Evolutionary conservation across 2,797 vertebrate genomes (phyloP).

Genomic region (Lagodon rhomboides): DNA sequence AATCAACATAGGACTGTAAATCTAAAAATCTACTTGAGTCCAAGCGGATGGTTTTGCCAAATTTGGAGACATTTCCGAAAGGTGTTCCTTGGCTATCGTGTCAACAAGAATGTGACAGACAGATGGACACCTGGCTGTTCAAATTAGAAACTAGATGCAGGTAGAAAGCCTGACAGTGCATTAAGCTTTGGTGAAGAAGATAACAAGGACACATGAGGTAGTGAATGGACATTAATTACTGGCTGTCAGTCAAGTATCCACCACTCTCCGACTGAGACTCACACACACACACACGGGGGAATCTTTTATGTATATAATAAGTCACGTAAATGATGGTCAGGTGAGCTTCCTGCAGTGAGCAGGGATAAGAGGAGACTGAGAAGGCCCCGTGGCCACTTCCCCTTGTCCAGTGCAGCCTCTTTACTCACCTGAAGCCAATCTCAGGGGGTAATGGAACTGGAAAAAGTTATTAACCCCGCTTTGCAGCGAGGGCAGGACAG

Average conservation of each 20-base stretch:
- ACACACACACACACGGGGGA: slow-evolving; percentile 16
- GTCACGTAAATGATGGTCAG: slow-evolving; percentile 66
- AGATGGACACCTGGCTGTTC: no score
- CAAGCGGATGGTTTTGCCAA: no score
- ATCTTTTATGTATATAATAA: slow-evolving; percentile 57
- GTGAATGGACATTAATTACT: slow-evolving; percentile 57
- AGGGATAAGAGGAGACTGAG: slow-evolving; percentile 71
- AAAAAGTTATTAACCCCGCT: slow-evolving; percentile 86
- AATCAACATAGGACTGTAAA: no score
- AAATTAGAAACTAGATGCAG: slow-evolving; percentile 4
- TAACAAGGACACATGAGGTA: slow-evolving; percentile 14
- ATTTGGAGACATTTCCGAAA: no score
- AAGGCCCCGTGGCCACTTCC: slow-evolving; percentile 58
- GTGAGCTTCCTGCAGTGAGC: slow-evolving; percentile 58
- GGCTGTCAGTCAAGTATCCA: slow-evolving; percentile 52
- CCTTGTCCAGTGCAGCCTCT: slow-evolving; percentile 75
- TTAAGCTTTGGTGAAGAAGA: slow-evolving; percentile 26
- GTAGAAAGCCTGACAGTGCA: slow-evolving; percentile 1
- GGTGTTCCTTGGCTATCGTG: no score
- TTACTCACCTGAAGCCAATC: slow-evolving; percentile 86
- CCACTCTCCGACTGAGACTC: slow-evolving; percentile 26
- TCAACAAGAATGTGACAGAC: no score
- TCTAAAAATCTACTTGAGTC: no score
- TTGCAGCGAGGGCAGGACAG: slow-evolving; percentile 73
- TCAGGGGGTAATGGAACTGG: slow-evolving; percentile 84